phyloP scores from a whole-genome alignment of 1,140 invertebrate species.

The Pogonognathellus flavescens region DNA sequence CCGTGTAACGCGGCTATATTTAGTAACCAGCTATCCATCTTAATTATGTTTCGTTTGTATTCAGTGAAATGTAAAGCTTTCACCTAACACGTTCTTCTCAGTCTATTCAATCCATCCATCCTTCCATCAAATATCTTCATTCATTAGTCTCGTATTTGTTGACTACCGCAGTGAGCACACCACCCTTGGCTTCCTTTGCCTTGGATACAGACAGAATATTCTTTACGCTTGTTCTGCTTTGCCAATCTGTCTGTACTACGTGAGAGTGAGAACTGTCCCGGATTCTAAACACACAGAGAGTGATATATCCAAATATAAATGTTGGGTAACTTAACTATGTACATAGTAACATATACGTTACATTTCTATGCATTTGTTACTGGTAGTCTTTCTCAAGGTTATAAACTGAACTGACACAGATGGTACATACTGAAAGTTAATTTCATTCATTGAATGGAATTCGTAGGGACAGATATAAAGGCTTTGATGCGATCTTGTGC shows the following conservation, averaged over 20 bases:
- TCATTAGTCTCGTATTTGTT: conserved; percentile 1
- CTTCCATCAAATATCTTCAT: conserved; percentile 52
- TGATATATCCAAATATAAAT: no score
- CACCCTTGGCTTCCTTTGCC: background rate
- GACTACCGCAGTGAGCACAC: no score
- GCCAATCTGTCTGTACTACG: background rate
- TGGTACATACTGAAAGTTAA: background rate
- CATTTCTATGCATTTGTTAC: background rate
- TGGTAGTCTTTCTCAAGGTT: no score
- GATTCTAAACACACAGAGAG: no score
- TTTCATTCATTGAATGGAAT: background rate
- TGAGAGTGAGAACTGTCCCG: no score
- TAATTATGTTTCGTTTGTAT: conserved; percentile 28
- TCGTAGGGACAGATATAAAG: background rate
- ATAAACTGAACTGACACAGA: no score
- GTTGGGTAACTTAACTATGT: no score
- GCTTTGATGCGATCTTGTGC: conserved; percentile 3
- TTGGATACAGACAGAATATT: background rate
- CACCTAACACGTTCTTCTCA: conserved; percentile 17
- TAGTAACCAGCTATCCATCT: background rate
- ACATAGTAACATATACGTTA: background rate
- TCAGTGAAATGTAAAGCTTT: conserved; percentile 14
- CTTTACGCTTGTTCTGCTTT: background rate
- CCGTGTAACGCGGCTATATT: background rate
- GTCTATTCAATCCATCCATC: conserved; percentile 29